Conservation (phyloP, 2,797 vertebrate species). For the Phaenicophaeus curvirostris region DNA sequence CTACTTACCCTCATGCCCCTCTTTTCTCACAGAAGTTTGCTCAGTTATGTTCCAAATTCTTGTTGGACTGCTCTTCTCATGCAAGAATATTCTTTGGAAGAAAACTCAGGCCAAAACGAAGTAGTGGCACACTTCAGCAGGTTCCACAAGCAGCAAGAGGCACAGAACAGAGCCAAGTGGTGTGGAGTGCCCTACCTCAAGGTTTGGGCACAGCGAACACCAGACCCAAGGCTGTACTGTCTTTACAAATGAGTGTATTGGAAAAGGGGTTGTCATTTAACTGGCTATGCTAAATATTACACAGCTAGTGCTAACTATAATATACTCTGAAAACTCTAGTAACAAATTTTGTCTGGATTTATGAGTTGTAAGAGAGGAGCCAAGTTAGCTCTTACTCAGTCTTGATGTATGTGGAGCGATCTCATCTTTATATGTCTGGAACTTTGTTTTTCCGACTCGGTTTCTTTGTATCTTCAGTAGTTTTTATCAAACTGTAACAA, state of each 20-base stretch:
- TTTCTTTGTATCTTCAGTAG: constrained; percentile 1
- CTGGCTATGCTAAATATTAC: background rate
- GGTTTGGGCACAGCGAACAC: background rate
- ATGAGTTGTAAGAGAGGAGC: constrained; percentile 11
- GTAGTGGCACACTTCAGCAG: background rate
- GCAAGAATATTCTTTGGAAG: background rate
- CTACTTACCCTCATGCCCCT: background rate
- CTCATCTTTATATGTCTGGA: constrained; percentile 54
- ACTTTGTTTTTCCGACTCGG: constrained; percentile 39
- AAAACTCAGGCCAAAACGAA: background rate
- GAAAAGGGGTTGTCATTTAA: background rate
- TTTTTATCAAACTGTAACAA: constrained; percentile 30
- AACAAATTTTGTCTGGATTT: constrained; percentile 27
- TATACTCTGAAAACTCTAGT: background rate
- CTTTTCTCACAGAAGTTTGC: background rate
- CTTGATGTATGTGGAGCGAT: constrained; percentile 10
- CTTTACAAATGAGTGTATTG: background rate
- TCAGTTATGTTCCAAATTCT: background rate
- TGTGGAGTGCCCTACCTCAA: background rate
- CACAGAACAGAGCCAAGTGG: background rate
- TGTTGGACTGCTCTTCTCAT: background rate
- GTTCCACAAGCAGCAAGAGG: background rate
- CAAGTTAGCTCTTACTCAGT: constrained; percentile 29
- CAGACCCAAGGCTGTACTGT: background rate
- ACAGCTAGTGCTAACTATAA: background rate